Evolutionary conservation across 1,140 invertebrate species (phyloP).

Genomic region (Drosophila nikananu): DNA sequence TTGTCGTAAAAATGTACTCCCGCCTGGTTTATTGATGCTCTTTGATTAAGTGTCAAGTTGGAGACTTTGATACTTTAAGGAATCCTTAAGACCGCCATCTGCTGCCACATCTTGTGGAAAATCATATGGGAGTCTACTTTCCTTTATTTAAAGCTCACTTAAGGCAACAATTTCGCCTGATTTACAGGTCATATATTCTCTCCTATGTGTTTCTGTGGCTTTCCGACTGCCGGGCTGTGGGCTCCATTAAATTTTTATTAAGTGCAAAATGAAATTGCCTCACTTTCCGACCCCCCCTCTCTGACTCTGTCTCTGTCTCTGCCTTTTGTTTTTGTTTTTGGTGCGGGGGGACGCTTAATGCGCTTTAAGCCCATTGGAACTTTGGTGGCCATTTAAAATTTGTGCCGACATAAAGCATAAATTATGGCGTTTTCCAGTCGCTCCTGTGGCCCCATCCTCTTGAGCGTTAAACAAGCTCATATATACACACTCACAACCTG

Average conservation of each 20-base stretch:
- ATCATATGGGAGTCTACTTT: conserved; percentile 30
- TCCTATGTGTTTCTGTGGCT: conserved; percentile 38
- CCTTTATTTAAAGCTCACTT: conserved; percentile 56
- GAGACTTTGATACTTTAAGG: conserved; percentile 12
- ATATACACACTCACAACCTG: conserved; percentile 16
- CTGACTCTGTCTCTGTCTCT: neutral
- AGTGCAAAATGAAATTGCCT: conserved; percentile 78
- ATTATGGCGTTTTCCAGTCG: conserved; percentile 49
- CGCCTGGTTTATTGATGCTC: conserved; percentile 48
- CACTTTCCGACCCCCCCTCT: conserved; percentile 37
- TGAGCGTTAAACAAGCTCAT: conserved; percentile 45
- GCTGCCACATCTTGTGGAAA: conserved; percentile 14
- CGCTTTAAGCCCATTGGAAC: conserved; percentile 65
- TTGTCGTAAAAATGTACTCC: conserved; percentile 45
- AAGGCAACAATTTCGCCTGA: conserved; percentile 52
- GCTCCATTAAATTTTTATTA: conserved; percentile 75
- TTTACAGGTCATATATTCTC: conserved; percentile 44
- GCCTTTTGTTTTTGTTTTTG: conserved; percentile 38
- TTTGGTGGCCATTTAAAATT: conserved; percentile 71
- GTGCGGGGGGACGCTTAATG: conserved; percentile 47
- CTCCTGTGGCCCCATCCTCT: neutral
- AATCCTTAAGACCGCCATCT: conserved; percentile 12
- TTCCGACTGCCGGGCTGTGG: conserved; percentile 12
- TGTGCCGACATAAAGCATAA: conserved; percentile 69
- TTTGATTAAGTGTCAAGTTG: conserved; percentile 53